These are phyloP conservation scores for Kryptopterus vitreolus DNA, from an alignment of 2,797 vertebrate species.

Conservation along the genomic window DNA sequence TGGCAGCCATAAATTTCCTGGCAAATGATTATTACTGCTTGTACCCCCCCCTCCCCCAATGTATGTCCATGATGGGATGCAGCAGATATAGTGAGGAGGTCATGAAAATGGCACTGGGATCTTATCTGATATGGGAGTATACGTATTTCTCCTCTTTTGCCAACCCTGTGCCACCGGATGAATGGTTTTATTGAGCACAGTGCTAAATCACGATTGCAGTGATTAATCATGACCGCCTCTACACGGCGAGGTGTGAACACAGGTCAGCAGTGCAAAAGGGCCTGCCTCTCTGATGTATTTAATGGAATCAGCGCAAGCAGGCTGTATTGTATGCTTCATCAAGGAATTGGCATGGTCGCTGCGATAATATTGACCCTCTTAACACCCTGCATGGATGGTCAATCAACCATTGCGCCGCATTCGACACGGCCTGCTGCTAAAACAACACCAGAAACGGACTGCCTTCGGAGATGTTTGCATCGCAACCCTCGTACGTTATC, in stretches of 20 bases:
- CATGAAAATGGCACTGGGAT: slow-evolving; percentile 8
- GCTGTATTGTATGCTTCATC: slow-evolving; percentile 67
- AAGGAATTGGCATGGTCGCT: slow-evolving; percentile 54
- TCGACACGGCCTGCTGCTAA: slow-evolving; percentile 47
- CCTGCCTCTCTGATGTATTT: slow-evolving; percentile 55
- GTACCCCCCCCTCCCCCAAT: slow-evolving; percentile 40
- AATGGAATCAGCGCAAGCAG: slow-evolving; percentile 62
- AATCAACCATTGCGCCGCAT: slow-evolving; percentile 35
- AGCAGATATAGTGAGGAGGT: slow-evolving; percentile 43
- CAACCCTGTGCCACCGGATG: slow-evolving; percentile 23
- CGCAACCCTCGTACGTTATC: slow-evolving; percentile 42
- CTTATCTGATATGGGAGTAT: slow-evolving; percentile 5
- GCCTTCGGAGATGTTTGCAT: slow-evolving; percentile 34
- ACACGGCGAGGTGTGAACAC: slow-evolving; percentile 49
- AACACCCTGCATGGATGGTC: slow-evolving; percentile 46
- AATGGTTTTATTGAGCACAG: slow-evolving; percentile 53
- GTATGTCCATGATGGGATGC: slow-evolving; percentile 38
- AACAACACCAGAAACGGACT: slow-evolving; percentile 43
- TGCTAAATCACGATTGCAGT: slow-evolving; percentile 61
- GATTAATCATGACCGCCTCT: slow-evolving; percentile 60
- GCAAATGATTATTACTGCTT: slow-evolving; percentile 46
- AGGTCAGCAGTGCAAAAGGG: slow-evolving; percentile 62
- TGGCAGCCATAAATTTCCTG: slow-evolving; percentile 44
- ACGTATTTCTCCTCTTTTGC: slow-evolving; percentile 29
- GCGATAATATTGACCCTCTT: slow-evolving; percentile 52